Conservation (phyloP, 2,113 vertebrate genomes). For the Indicator indicator region DNA sequence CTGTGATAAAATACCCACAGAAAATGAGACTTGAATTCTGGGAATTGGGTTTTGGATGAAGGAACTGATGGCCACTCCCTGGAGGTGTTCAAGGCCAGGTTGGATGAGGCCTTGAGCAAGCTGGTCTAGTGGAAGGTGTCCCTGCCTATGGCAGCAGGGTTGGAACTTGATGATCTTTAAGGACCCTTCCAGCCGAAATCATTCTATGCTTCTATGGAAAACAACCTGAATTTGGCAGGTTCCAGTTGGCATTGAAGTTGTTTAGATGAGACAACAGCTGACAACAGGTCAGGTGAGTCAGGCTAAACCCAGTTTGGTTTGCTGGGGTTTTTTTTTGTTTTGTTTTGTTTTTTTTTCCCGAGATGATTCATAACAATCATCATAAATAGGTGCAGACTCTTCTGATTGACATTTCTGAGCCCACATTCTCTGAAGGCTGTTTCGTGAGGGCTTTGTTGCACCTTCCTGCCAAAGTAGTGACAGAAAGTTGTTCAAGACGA, state of each 20-base stretch:
- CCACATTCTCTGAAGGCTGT: neutral
- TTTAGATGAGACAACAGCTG: neutral
- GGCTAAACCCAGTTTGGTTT: neutral
- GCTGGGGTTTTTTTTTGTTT: no score
- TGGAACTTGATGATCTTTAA: no score
- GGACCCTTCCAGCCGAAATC: no score
- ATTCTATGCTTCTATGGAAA: neutral
- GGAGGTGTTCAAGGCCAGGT: no score
- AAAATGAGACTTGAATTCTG: neutral
- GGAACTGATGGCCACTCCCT: neutral
- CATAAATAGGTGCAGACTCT: neutral
- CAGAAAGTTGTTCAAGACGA: neutral
- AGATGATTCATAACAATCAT: neutral
- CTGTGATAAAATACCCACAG: neutral
- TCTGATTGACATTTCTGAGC: neutral
- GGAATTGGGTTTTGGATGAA: neutral
- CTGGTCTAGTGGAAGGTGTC: no score
- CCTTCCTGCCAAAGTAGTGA: neutral
- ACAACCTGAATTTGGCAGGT: neutral
- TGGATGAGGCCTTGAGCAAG: no score
- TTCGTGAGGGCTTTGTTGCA: neutral
- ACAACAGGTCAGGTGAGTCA: neutral
- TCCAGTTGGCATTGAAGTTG: neutral
- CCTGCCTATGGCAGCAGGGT: no score
- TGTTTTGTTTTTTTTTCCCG: accelerated